phyloP scores from a whole-genome alignment of 1,140 invertebrate genomes.

The Gryllus bimaculatus region DNA sequence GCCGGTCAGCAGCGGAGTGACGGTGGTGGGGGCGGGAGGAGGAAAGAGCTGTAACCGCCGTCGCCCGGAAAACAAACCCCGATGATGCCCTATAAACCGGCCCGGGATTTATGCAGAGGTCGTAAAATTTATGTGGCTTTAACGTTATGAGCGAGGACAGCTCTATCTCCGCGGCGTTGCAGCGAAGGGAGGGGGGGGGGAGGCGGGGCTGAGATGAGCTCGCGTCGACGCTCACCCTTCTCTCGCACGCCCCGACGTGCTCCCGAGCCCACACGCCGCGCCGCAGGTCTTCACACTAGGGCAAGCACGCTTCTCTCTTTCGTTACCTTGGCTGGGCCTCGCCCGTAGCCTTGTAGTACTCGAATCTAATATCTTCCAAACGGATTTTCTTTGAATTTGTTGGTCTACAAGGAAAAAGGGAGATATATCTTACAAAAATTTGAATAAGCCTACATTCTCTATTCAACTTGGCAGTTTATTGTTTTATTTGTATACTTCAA shows the following conservation, averaged over 20 bases:
- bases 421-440: too few species aligned
- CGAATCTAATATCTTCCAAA: too few species aligned
- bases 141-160: constrained; percentile 7
- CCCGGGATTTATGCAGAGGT: constrained; percentile 8
- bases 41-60: neutral
- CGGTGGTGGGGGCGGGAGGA: neutral
- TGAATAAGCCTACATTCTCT: too few species aligned
- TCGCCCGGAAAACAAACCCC: neutral
- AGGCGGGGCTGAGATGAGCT: neutral
- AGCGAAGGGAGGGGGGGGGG: too few species aligned
- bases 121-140: constrained; percentile 11
- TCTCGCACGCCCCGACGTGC: neutral
- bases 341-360: too few species aligned
- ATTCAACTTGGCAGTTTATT: too few species aligned
- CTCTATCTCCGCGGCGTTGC: neutral
- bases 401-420: too few species aligned
- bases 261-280: neutral
- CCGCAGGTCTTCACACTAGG: neutral
- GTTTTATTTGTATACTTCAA: too few species aligned
- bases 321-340: too few species aligned
- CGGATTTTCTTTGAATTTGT: too few species aligned
- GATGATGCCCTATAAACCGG: neutral
- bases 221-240: neutral
- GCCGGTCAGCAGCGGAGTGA: neutral
- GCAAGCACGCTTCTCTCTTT: too few species aligned